phyloP scores from a whole-genome alignment of 2,797 vertebrate species.

The Bradypodion ventrale region DNA sequence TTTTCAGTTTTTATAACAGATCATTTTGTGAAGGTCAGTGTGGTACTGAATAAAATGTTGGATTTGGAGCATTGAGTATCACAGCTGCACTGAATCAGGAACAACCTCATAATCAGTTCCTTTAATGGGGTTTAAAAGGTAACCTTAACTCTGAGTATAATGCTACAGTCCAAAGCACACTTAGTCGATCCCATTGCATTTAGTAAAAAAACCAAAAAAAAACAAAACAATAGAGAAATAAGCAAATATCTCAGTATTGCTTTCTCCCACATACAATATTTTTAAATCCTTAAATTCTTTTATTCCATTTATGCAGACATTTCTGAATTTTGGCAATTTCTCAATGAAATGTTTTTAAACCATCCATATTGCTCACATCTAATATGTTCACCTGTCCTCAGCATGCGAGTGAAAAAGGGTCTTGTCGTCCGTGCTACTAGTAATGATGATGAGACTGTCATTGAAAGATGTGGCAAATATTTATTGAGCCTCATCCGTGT shows the following conservation, averaged over 20 bases:
- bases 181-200: background rate
- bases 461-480: too few relatives aligned
- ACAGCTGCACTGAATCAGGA: background rate
- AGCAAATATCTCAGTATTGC: background rate
- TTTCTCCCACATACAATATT: background rate
- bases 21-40: slow-evolving; percentile 22
- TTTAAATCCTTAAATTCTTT: background rate
- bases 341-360: background rate
- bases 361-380: background rate
- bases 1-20: slow-evolving; percentile 8
- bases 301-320: background rate
- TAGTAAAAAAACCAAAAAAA: too few relatives aligned
- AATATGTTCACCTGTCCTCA: background rate
- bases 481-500: too few relatives aligned
- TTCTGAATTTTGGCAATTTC: background rate
- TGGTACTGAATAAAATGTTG: background rate
- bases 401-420: background rate
- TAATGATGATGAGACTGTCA: background rate
- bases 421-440: background rate
- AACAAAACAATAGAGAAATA: too few relatives aligned
- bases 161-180: background rate
- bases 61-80: background rate
- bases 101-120: background rate
- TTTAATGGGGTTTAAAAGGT: background rate
- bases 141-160: background rate